Evolutionary conservation across 2,797 vertebrate genomes (phyloP), one percentile per base, ranked within the genome.

Genomic region (Onychomys arenicola): DNA sequence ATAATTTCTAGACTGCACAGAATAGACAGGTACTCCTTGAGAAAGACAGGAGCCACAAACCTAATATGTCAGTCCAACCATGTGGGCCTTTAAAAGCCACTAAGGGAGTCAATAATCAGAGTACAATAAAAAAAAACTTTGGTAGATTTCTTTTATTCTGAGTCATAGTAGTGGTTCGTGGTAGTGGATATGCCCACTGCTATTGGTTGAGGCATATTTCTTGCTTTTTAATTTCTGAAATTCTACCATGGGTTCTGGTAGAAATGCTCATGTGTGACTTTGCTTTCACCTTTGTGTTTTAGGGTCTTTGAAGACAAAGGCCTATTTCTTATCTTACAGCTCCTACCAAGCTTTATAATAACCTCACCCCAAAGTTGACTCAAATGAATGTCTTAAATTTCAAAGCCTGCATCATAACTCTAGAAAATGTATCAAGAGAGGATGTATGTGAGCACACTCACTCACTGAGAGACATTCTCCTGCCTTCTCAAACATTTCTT

Each of bases 51-150:
- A 65, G 46, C 37, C 14, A 0, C 6, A 76, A 86, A 59, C 21
- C 40, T 93, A 80, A 80, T 59, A 52, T 34, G 46, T 84, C 1
- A 23, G 21, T 11, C n/a, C 87, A 89, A 55, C 14, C 2, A 76
- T 5, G 29, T 40, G 57, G 19, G 29, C 49, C 12, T 82, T 65
- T 55, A 83, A 57, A 83, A 71, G 12, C 49, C 69, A 80, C 65
- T 19, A 32, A 94, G 43, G 27, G n/a, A 93, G 63, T 83, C 77
- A 86, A 83, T 77, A 71, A 65, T 91, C 52, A 85, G 77, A 73
- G 46, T 84, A 5, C 49, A 95, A 59, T 80, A 89, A 96, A n/a
- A 96, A 96, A 94, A 92, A 77, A 80, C 95, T 12, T 92, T 67
- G 2, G 61, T 83, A 88, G 34, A 92, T 23, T 57, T 88, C 25